phyloP scores from a whole-genome alignment of 2,113 vertebrate genomes.

The Microtus ochrogaster region DNA sequence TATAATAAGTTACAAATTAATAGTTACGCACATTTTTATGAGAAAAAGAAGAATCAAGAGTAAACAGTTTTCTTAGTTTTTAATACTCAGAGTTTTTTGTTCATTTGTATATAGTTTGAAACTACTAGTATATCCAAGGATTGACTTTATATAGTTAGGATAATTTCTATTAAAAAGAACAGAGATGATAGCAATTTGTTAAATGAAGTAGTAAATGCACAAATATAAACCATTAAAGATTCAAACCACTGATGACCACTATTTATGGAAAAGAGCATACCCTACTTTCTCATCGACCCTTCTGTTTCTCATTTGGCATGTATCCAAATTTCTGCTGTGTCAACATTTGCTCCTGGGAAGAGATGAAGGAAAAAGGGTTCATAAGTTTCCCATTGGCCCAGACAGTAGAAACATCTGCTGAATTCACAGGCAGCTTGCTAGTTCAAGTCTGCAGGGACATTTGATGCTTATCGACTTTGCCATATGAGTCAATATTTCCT shows the following conservation, averaged over 20 bases:
- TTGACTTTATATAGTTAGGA: not conserved
- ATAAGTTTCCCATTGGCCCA: constrained; percentile 86
- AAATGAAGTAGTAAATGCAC: constrained; percentile 57
- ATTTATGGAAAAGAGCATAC: constrained; percentile 23
- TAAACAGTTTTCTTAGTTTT: not conserved
- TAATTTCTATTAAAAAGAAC: not conserved
- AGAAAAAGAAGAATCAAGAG: not conserved
- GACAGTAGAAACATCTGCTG: constrained; percentile 87
- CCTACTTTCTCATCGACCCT: constrained; percentile 17
- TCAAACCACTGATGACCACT: constrained; percentile 61
- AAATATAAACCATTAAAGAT: constrained; percentile 54
- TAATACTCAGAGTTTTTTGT: not conserved
- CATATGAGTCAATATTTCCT: constrained; percentile 82
- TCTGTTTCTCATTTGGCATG: constrained; percentile 72
- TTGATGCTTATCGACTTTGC: constrained; percentile 79
- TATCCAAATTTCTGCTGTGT: constrained; percentile 82
- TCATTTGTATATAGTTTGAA: not conserved
- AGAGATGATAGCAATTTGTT: not conserved
- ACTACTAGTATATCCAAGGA: not conserved
- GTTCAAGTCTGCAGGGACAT: constrained; percentile 80
- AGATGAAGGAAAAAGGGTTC: constrained; percentile 83
- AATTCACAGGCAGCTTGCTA: constrained; percentile 85
- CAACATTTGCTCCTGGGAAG: constrained; percentile 87
- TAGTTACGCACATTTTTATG: not conserved
- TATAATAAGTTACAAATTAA: not conserved